phyloP scores from a whole-genome alignment of 2,797 vertebrate species.

The Meda fulgida region DNA sequence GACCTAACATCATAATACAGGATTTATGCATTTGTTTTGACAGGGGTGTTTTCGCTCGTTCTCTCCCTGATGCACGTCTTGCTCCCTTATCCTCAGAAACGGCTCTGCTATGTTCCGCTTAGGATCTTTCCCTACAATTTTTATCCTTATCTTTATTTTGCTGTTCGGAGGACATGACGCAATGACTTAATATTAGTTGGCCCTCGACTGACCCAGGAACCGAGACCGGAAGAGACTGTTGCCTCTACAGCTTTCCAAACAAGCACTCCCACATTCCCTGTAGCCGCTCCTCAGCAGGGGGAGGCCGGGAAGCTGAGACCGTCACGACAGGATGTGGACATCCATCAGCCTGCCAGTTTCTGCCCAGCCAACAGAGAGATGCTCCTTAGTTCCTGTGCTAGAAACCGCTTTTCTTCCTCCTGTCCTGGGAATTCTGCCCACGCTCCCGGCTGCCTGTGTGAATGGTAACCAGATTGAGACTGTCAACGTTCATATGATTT shows the following conservation, averaged over 20 bases:
- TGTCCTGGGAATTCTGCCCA: constrained; percentile 24
- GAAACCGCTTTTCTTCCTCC: not conserved
- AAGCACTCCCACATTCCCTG: constrained; percentile 40
- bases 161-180: constrained; percentile 27
- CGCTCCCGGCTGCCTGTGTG: not conserved
- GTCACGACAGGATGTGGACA: constrained; percentile 28
- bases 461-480: constrained; percentile 12
- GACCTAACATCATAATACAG: constrained; percentile 12
- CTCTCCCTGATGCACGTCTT: not conserved
- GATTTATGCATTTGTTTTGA: constrained; percentile 29
- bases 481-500: not conserved
- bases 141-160: constrained; percentile 42
- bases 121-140: constrained; percentile 1
- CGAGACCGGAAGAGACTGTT: constrained; percentile 32
- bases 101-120: not conserved
- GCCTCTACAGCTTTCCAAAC: constrained; percentile 42
- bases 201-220: constrained; percentile 34
- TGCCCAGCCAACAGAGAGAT: not conserved
- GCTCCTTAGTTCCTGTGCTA: not conserved
- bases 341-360: constrained; percentile 33
- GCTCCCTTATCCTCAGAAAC: constrained; percentile 3
- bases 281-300: not conserved
- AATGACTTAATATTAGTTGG: constrained; percentile 37
- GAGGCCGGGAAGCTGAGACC: constrained; percentile 18
- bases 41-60: not conserved